Evolutionary conservation across 92 coral and sea anemone species (phyloP), one percentile per base, ranked within the genome.

Genomic region (Epizoanthus ramosus): DNA sequence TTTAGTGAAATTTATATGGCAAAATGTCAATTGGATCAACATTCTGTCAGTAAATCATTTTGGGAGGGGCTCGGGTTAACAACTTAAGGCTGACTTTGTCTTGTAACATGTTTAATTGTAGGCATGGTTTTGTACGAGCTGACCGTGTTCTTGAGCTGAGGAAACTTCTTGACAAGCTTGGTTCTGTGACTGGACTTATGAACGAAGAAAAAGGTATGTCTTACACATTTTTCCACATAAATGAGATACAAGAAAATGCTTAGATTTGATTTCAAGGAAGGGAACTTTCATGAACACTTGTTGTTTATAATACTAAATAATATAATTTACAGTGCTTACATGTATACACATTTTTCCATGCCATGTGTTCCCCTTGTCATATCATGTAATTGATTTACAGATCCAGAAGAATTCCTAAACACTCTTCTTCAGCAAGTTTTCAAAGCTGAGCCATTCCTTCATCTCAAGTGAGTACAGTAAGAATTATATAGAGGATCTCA

Each of bases 361-460:
- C 31, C 31, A 28, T 28, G 31, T 28, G 31, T 28, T 0, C 2
- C 31, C 31, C 31, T 28, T 28, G 31, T 28, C 31, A 28, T 24
- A 28, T 25, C 17, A 37, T 75, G n/a, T 77, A 22, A 6, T 23
- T 57, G 25, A 19, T 61, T 80, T 71, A 6, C 80, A 96, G 99
- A 96, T 73, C 99, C 99, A 21, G 99, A 96, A 57, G 99, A 96
- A 79, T 96, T 96, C 72, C 86, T 96, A 1, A 88, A 90, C 73
- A 90, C 99, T 25, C 92, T 96, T 39, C 89, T 96, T 15, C 94
- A 94, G 23, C 98, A 96, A 87, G 99, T 96, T n/a, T 87, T 96
- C 69, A 94, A 94, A 73, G 83, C 93, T 9, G 98, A 96, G 15
- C 93, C 99, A 50, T 92, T 92, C 81, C 90, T 96, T 57, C 93